A percentile compares a stretch with the other conserved stretches of the same genome.
phyloP scores from a whole-genome alignment of 2,888 invertebrate species.

The Drosophila subquinaria region DNA sequence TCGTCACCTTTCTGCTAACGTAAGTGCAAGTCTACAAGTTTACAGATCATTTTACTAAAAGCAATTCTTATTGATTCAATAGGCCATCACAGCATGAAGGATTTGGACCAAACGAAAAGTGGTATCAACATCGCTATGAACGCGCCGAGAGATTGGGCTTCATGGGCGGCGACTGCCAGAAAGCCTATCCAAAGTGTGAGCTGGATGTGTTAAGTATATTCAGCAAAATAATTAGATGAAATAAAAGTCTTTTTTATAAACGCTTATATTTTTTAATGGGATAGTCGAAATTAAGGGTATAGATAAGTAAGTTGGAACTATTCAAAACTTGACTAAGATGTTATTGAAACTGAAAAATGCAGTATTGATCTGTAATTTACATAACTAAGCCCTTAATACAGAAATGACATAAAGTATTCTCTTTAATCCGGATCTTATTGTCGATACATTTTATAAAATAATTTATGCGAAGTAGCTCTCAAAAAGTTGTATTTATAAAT shows the following conservation, averaged over 20 bases:
- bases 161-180: conserved; percentile 80
- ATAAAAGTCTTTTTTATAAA: conserved; percentile 16
- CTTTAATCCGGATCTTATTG: too few species aligned
- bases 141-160: conserved; percentile 83
- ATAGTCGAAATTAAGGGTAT: too few species aligned
- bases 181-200: conserved; percentile 80
- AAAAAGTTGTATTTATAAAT: too few species aligned
- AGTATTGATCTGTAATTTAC: too few species aligned
- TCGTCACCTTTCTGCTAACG: conserved; percentile 89
- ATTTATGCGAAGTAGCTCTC: too few species aligned
- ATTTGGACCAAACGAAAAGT: conserved; percentile 86
- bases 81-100: conserved; percentile 87
- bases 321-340: too few species aligned
- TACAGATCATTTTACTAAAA: not conserved
- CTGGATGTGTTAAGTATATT: conserved; percentile 69
- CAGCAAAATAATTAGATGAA: conserved; percentile 67
- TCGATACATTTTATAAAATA: too few species aligned
- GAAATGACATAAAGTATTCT: too few species aligned
- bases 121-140: conserved; percentile 78
- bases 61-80: conserved; percentile 40
- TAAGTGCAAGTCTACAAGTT: conserved; percentile 84
- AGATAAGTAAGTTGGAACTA: too few species aligned
- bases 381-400: too few species aligned
- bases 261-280: too few species aligned
- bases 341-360: too few species aligned